Conservation (phyloP, 2,888 invertebrate species). For the Zootermopsis nevadensis region DNA sequence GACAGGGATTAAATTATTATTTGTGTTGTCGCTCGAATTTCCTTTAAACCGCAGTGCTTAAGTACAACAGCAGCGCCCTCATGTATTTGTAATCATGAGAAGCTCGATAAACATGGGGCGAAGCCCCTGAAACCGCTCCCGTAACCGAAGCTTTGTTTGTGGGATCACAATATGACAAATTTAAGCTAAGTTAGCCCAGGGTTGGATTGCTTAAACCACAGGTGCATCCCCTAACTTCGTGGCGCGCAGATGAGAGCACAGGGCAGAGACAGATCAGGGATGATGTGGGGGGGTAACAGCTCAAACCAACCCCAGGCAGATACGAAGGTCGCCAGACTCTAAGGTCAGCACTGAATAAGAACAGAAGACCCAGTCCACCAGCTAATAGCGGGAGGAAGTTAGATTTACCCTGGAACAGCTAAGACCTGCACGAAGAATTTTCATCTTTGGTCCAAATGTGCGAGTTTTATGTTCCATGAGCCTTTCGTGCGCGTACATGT, state of each 20-base stretch:
- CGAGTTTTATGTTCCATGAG: too few relatives aligned
- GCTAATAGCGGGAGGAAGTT: background rate
- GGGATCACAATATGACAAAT: constrained; percentile 19
- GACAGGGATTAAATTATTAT: constrained; percentile 6
- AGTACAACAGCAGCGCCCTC: background rate
- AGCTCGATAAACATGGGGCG: background rate
- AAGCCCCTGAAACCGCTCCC: background rate
- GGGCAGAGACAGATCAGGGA: background rate
- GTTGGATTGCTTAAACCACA: background rate
- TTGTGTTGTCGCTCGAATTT: constrained; percentile 7
- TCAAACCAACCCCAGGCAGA: background rate
- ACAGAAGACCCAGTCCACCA: background rate
- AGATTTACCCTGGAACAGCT: too few relatives aligned
- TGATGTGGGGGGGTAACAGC: background rate
- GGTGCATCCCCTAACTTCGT: background rate
- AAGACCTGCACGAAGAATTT: too few relatives aligned
- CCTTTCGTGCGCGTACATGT: too few relatives aligned
- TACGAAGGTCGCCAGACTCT: background rate
- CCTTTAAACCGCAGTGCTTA: constrained; percentile 14
- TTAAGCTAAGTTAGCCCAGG: background rate
- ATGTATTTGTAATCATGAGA: background rate
- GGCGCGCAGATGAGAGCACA: background rate
- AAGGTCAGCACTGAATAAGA: constrained; percentile 2
- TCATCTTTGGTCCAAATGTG: too few relatives aligned
- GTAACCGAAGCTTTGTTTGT: background rate